Conservation (phyloP, 2,797 vertebrate species). For the Otus scops region DNA sequence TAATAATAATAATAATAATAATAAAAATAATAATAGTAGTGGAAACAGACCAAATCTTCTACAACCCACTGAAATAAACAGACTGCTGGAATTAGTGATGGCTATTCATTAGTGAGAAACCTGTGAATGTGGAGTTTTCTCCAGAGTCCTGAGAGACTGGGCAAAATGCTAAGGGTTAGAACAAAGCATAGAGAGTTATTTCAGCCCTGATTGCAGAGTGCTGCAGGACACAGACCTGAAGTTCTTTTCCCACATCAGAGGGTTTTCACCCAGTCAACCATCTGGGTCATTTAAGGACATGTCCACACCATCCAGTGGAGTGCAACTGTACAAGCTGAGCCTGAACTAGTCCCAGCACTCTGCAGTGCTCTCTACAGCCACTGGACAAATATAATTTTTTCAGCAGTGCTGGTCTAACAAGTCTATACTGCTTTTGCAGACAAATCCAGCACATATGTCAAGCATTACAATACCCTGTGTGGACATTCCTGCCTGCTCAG, state of each 20-base stretch:
- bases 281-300: conserved; percentile 32
- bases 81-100: background rate
- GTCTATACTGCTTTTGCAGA: background rate
- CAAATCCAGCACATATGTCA: background rate
- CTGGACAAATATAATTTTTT: conserved; percentile 30
- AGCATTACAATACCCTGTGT: background rate
- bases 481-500: background rate
- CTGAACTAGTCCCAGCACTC: background rate
- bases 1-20: background rate
- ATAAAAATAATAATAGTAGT: background rate
- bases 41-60: background rate
- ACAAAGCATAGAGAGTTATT: background rate
- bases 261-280: conserved; percentile 7
- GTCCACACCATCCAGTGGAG: background rate
- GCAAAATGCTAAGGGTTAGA: background rate
- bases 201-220: background rate
- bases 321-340: background rate
- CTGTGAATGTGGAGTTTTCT: background rate
- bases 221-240: background rate
- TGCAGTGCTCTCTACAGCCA: background rate
- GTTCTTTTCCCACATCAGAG: background rate
- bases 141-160: background rate
- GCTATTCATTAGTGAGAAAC: background rate
- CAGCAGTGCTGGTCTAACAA: background rate
- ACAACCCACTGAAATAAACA: background rate